Percentiles rank a stretch among this genome's conserved stretches.
phyloP scores from a whole-genome alignment of 2,113 vertebrate species.

The Harpagus bidentatus region DNA sequence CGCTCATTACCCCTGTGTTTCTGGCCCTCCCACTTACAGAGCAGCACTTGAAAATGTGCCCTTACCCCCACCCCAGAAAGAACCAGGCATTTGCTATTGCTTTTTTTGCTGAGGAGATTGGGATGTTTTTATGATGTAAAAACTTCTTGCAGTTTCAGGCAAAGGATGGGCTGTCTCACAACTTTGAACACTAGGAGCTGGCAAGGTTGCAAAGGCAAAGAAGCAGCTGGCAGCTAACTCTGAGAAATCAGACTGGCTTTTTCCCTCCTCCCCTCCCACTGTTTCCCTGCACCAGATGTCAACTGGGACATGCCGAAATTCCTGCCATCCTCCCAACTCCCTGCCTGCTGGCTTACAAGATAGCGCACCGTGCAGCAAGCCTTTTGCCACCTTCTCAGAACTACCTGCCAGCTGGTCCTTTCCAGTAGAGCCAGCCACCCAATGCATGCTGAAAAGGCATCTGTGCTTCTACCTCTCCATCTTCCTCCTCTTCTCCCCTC shows the following conservation, averaged over 20 bases:
- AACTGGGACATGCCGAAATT: background rate
- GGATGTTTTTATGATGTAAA: background rate
- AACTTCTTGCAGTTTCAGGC: background rate
- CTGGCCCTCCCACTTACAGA: background rate
- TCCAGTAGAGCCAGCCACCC: background rate
- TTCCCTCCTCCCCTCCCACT: background rate
- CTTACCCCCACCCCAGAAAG: background rate
- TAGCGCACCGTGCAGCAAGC: fast-evolving
- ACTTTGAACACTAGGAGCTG: background rate
- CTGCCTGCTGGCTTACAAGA: background rate
- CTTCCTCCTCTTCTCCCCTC: background rate
- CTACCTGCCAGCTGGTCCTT: background rate
- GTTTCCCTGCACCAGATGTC: constrained; percentile 36
- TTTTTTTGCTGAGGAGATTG: background rate
- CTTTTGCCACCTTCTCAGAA: background rate
- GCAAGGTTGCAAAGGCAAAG: background rate
- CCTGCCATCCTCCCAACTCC: background rate
- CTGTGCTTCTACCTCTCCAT: background rate
- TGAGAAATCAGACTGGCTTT: background rate
- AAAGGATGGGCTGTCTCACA: background rate
- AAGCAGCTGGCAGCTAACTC: background rate
- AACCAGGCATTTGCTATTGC: background rate
- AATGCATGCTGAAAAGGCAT: background rate
- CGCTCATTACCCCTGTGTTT: fast-evolving
- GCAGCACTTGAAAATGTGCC: background rate